Conservation (phyloP, 2,888 invertebrate species). For the Timema podura region DNA sequence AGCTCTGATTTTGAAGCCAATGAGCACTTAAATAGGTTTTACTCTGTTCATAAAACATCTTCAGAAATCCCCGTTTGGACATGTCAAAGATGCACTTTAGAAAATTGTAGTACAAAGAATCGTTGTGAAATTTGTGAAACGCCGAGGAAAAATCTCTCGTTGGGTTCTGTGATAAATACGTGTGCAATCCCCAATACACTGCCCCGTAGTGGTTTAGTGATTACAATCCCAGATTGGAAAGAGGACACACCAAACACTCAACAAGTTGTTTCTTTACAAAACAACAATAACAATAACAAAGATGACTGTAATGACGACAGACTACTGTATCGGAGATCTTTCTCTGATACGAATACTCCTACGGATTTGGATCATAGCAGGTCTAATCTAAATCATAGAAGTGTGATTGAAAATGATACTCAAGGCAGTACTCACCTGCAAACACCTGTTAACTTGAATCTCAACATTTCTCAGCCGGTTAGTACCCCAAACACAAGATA, state of each 20-base stretch:
- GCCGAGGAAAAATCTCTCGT: constrained; percentile 48
- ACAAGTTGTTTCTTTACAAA: neutral
- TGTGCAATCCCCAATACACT: constrained; percentile 42
- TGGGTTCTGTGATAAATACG: constrained; percentile 32
- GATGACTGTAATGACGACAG: constrained; percentile 36
- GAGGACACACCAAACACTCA: constrained; percentile 37
- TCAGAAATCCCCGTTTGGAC: constrained; percentile 50
- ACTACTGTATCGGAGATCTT: constrained; percentile 48
- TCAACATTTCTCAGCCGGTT: constrained; percentile 38
- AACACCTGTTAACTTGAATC: constrained; percentile 47
- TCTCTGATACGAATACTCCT: constrained; percentile 47
- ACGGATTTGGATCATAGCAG: constrained; percentile 32
- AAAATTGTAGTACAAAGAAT: constrained; percentile 61
- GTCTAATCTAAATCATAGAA: constrained; percentile 42
- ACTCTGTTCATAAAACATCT: neutral
- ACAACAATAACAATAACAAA: constrained; percentile 1
- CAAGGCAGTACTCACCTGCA: constrained; percentile 37
- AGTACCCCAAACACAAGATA: constrained; percentile 37
- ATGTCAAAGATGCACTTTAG: constrained; percentile 70
- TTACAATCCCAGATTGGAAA: constrained; percentile 49
- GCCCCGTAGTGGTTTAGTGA: constrained; percentile 47
- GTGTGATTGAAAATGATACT: constrained; percentile 37
- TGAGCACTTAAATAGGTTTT: constrained; percentile 4
- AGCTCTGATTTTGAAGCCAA: neutral
- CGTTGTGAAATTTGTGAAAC: constrained; percentile 74